Percentiles rank a stretch among this genome's conserved stretches.
Conservation (phyloP, 37 sponge, comb jelly and placozoan genomes). For the Haliclona indistincta region DNA sequence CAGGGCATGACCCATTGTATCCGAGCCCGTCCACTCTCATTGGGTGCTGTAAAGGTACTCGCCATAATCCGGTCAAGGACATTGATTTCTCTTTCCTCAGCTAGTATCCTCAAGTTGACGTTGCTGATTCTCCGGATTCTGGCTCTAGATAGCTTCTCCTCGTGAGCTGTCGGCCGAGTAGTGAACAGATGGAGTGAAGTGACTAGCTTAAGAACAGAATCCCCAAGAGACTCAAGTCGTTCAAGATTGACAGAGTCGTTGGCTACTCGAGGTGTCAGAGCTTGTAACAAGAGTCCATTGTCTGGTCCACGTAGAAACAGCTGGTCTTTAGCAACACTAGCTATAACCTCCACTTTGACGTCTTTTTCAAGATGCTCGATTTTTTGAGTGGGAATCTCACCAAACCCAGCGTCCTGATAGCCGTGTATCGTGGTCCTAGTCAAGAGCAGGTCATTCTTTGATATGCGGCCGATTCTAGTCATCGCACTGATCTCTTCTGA, state of each 20-base stretch:
- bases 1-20: no score
- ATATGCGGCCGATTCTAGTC: conserved; percentile 42
- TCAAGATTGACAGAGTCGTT: conserved; percentile 83
- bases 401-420: conserved; percentile 48
- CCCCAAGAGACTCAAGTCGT: conserved; percentile 91
- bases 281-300: conserved; percentile 68
- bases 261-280: conserved; percentile 74
- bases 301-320: conserved; percentile 35
- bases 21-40: neutral
- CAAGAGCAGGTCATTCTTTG: neutral
- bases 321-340: neutral
- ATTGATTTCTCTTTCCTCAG: conserved; percentile 34
- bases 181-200: conserved; percentile 65
- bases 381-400: conserved; percentile 8
- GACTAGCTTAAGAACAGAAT: conserved; percentile 89
- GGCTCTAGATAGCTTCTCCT: conserved; percentile 71
- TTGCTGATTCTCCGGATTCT: conserved; percentile 71
- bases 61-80: neutral
- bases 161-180: conserved; percentile 49
- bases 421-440: conserved; percentile 38
- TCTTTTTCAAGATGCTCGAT: neutral
- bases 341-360: neutral
- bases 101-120: conserved; percentile 64
- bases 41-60: neutral
- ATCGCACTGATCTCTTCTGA: conserved; percentile 3